Evolutionary conservation across 1,140 invertebrate genomes (phyloP).

Genomic region (Drosophila melanogaster): Release_6_plus_ISO1_MT NT_037436.4:10129001-10129500

Average conservation of each 20-base stretch:
- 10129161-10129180: constrained; percentile 23
- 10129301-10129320: constrained; percentile 16
- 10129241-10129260: constrained; percentile 54
- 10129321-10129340: constrained; percentile 33
- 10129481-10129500: constrained; percentile 68
- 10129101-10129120: constrained; percentile 26
- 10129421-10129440: constrained; percentile 71
- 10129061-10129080: constrained; percentile 37
- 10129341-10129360: constrained; percentile 3
- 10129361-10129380: constrained; percentile 49
- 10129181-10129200: constrained; percentile 5
- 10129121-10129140: constrained; percentile 17
- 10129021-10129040: constrained; percentile 14
- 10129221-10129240: constrained; percentile 48
- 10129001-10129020: background rate
- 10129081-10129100: background rate
- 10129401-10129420: constrained; percentile 28
- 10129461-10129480: constrained; percentile 74
- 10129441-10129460: constrained; percentile 77
- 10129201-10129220: constrained; percentile 1
- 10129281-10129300: constrained; percentile 52
- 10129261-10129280: constrained; percentile 79
- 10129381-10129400: constrained; percentile 7
- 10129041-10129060: constrained; percentile 28
- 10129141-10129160: constrained; percentile 30